phyloP scores from a whole-genome alignment of 2,797 vertebrate genomes.

The Diglossa cyanea region DNA sequence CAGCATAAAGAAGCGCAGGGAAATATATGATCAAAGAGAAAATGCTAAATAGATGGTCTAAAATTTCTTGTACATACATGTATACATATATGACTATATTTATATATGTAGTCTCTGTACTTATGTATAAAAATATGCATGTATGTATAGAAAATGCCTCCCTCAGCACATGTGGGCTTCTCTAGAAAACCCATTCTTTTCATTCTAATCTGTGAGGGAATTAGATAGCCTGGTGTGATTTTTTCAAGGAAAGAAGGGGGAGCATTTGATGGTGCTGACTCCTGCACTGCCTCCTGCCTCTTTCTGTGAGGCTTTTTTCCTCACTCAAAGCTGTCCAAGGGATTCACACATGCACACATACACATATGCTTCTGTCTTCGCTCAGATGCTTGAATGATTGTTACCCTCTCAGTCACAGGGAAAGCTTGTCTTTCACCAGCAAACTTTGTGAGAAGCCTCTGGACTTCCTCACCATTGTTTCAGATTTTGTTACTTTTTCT shows the following conservation, averaged over 20 bases:
- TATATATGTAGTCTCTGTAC: neutral
- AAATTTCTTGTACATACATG: neutral
- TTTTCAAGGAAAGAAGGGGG: neutral
- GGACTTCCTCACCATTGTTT: neutral
- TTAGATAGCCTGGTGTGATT: neutral
- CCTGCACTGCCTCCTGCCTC: neutral
- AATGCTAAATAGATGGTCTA: neutral
- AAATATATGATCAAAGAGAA: neutral
- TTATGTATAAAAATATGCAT: neutral
- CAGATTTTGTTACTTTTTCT: neutral
- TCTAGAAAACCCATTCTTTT: neutral
- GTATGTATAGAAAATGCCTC: neutral
- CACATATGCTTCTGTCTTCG: neutral
- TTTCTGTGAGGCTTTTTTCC: neutral
- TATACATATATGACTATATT: neutral
- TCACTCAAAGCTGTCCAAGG: neutral
- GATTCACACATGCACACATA: neutral
- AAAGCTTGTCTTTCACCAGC: neutral
- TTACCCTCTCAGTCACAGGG: neutral
- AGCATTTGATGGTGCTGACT: neutral
- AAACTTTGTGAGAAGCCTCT: neutral
- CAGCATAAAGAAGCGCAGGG: neutral
- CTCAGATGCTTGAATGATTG: neutral
- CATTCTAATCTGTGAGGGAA: neutral
- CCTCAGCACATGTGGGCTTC: neutral